phyloP scores from a whole-genome alignment of 2,888 invertebrate species.

The Omphaloscelis lunosa region DNA sequence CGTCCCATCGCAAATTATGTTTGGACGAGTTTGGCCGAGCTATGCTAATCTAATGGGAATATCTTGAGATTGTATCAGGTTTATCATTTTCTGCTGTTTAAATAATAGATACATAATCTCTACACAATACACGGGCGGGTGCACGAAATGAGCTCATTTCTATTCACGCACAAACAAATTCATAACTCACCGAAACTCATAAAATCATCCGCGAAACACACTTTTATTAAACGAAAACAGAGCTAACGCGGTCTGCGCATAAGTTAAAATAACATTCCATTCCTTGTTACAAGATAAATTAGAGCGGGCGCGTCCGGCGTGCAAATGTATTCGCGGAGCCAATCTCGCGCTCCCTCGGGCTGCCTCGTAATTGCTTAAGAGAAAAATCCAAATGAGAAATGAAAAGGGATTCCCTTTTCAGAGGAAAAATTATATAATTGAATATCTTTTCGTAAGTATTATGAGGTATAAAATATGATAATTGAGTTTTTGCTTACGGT shows the following conservation, averaged over 20 bases:
- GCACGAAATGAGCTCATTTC: conserved; percentile 75
- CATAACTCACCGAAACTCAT: conserved; percentile 84
- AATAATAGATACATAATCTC: conserved; percentile 76
- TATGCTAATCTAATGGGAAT: conserved; percentile 47
- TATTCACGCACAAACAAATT: conserved; percentile 82
- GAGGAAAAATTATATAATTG: conserved; percentile 90
- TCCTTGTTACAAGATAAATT: conserved; percentile 88
- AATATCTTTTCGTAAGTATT: conserved; percentile 90
- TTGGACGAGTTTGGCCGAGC: conserved; percentile 60
- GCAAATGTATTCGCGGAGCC: conserved; percentile 82
- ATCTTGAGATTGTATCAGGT: conserved; percentile 43
- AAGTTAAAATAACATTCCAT: conserved; percentile 87
- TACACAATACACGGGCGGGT: conserved; percentile 70
- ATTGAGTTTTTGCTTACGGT: conserved; percentile 88
- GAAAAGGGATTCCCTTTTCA: conserved; percentile 90
- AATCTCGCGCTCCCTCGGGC: conserved; percentile 85
- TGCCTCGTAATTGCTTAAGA: conserved; percentile 89
- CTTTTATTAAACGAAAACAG: conserved; percentile 87
- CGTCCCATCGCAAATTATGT: conserved; percentile 69
- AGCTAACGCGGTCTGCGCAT: conserved; percentile 82
- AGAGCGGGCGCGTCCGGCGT: conserved; percentile 80
- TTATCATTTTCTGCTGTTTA: conserved; percentile 67
- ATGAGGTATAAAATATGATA: conserved; percentile 91
- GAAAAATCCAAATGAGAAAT: conserved; percentile 91
- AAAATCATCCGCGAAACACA: conserved; percentile 85